phyloP scores from a whole-genome alignment of 53 echinoderm and acorn worm genomes.

The Crossaster papposus region DNA sequence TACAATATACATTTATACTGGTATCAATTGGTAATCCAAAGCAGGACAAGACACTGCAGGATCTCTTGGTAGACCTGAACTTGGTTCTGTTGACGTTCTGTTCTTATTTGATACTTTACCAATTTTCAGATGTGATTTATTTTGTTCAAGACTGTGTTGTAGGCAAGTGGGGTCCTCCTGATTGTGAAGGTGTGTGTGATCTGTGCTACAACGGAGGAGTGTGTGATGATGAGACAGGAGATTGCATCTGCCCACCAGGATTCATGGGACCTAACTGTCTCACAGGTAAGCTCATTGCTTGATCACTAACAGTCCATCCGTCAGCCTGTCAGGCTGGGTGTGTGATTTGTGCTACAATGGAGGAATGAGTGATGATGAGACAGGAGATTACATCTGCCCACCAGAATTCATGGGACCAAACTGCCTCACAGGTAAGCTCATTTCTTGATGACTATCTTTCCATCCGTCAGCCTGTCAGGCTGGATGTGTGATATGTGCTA shows the following conservation, averaged over 20 bases:
- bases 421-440: conserved; percentile 40
- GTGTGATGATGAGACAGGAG: conserved; percentile 84
- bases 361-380: conserved; percentile 85
- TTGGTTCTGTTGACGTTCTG: too few relatives aligned
- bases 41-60: too few relatives aligned
- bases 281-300: conserved; percentile 55
- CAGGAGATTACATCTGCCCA: conserved; percentile 84
- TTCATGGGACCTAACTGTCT: conserved; percentile 72
- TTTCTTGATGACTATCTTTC: too few relatives aligned
- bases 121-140: too few relatives aligned
- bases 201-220: conserved; percentile 86
- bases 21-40: too few relatives aligned
- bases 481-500: neutral
- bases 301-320: neutral
- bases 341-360: conserved; percentile 83
- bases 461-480: neutral
- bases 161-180: conserved; percentile 69
- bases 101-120: neutral
- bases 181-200: conserved; percentile 67
- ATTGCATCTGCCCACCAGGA: conserved; percentile 88
- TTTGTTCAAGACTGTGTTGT: conserved; percentile 66
- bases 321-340: neutral
- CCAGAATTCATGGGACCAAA: conserved; percentile 60
- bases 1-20: too few relatives aligned
- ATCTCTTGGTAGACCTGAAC: too few relatives aligned